Evolutionary conservation across 1,140 invertebrate species (phyloP).

Genomic region (Idris sp.): DNA sequence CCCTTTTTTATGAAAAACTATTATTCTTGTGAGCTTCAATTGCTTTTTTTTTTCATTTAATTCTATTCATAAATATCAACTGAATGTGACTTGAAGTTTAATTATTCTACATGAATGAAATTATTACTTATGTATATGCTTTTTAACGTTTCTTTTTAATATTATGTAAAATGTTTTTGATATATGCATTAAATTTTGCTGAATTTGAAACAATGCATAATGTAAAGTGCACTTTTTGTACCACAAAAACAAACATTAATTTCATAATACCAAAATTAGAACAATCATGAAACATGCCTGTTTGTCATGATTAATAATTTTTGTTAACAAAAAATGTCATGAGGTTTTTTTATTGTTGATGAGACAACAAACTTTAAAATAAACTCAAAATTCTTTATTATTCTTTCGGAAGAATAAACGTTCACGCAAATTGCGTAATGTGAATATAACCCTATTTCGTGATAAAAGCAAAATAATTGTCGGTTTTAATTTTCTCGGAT

Average conservation of each 20-base stretch:
- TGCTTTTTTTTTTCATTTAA: no score
- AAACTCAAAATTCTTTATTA: slow-evolving; percentile 12
- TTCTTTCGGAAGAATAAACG: slow-evolving; percentile 30
- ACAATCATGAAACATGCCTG: slow-evolving; percentile 22
- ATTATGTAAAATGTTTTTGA: no score
- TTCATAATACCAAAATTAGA: slow-evolving; percentile 18
- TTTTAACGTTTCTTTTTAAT: no score
- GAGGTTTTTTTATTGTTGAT: no score
- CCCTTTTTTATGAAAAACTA: no score
- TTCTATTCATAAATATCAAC: no score
- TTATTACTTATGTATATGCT: no score
- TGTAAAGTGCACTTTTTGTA: slow-evolving; percentile 11
- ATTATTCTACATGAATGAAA: no score
- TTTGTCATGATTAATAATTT: slow-evolving; percentile 4
- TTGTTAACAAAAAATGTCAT: no score
- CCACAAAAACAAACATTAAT: slow-evolving; percentile 28
- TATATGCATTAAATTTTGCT: neutral
- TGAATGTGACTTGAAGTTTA: no score
- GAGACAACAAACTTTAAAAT: no score
- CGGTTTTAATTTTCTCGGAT: slow-evolving; percentile 37
- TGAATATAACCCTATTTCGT: slow-evolving; percentile 35
- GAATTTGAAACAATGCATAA: slow-evolving; percentile 5
- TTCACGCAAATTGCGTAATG: slow-evolving; percentile 25
- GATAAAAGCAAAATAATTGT: slow-evolving; percentile 34
- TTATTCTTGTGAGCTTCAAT: no score